phyloP scores from a whole-genome alignment of 2,888 invertebrate genomes.

The Lepeophtheirus nordmannii region DNA sequence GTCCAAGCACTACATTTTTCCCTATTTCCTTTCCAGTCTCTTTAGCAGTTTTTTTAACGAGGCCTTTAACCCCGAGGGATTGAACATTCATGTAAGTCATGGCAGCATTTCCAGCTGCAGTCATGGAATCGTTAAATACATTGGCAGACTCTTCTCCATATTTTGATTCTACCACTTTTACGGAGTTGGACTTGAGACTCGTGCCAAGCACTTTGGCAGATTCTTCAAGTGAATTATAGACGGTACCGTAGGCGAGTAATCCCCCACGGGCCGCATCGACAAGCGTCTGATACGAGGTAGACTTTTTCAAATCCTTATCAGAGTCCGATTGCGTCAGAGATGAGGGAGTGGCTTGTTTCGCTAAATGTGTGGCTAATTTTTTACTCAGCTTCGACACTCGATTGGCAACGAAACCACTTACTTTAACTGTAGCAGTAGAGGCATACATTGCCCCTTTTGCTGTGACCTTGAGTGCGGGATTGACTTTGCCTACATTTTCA shows the following conservation, averaged over 20 bases:
- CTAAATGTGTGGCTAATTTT: conserved; percentile 9
- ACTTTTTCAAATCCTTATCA: not conserved
- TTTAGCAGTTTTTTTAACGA: conserved; percentile 18
- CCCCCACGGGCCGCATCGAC: conserved; percentile 21
- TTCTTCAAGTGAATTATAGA: conserved; percentile 16
- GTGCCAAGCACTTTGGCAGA: conserved; percentile 16
- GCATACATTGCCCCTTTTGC: conserved; percentile 15
- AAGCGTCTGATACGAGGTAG: not conserved
- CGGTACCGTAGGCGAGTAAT: conserved; percentile 18
- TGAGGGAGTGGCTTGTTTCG: not conserved
- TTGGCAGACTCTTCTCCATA: conserved; percentile 15
- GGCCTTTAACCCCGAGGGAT: conserved; percentile 15
- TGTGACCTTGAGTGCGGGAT: not conserved
- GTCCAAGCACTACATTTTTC: not conserved
- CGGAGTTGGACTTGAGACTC: conserved; percentile 8
- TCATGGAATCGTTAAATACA: conserved; percentile 17
- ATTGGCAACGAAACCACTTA: conserved; percentile 21
- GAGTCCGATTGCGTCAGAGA: not conserved
- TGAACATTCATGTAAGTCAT: conserved; percentile 24
- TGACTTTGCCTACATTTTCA: conserved; percentile 16
- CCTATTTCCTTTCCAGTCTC: conserved; percentile 19
- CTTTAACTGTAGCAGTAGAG: conserved; percentile 19
- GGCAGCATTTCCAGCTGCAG: conserved; percentile 23
- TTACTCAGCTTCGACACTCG: conserved; percentile 21
- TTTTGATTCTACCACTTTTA: conserved; percentile 13